A percentile compares a stretch with the other conserved stretches of the same genome.
phyloP scores from a whole-genome alignment of 2,797 vertebrate species.

The Discoglossus pictus region DNA sequence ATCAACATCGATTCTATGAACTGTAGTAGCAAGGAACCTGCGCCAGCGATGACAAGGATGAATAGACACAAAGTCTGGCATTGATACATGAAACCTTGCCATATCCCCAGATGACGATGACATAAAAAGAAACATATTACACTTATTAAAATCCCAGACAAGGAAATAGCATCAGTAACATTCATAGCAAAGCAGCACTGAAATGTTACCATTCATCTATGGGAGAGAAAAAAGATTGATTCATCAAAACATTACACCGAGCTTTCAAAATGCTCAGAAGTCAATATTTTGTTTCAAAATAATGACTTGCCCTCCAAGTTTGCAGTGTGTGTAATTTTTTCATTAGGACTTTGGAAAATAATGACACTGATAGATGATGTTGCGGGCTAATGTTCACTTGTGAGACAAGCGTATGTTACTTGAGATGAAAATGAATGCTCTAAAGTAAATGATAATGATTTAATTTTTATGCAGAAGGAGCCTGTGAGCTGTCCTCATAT shows the following conservation, averaged over 20 bases:
- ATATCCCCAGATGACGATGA: slow-evolving; percentile 41
- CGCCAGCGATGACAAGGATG: slow-evolving; percentile 43
- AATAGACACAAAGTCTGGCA: slow-evolving; percentile 41
- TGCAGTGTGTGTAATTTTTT: slow-evolving; percentile 54
- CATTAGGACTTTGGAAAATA: slow-evolving; percentile 52
- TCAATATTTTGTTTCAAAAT: slow-evolving; percentile 48
- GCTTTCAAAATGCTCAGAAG: slow-evolving; percentile 36
- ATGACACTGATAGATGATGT: slow-evolving; percentile 55
- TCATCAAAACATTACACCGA: slow-evolving; percentile 40
- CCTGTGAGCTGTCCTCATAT: slow-evolving; percentile 14
- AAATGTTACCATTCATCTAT: slow-evolving; percentile 36
- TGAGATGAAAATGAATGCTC: slow-evolving; percentile 50
- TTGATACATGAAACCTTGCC: slow-evolving; percentile 28
- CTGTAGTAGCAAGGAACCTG: slow-evolving; percentile 17
- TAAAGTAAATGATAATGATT: slow-evolving; percentile 50
- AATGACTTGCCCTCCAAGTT: slow-evolving; percentile 54
- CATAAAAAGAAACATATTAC: slow-evolving; percentile 21
- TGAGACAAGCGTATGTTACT: slow-evolving; percentile 49
- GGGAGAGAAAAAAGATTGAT: slow-evolving; percentile 44
- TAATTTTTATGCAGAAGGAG: slow-evolving; percentile 42
- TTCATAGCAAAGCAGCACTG: slow-evolving; percentile 42
- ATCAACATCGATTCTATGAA: too few species aligned
- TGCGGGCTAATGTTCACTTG: slow-evolving; percentile 38
- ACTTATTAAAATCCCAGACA: slow-evolving; percentile 28
- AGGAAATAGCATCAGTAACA: slow-evolving; percentile 23